Percentiles rank a stretch among this genome's conserved stretches.
Evolutionary conservation across 2,888 invertebrate genomes (phyloP).

Genomic region (Clitarchus hookeri): DNA sequence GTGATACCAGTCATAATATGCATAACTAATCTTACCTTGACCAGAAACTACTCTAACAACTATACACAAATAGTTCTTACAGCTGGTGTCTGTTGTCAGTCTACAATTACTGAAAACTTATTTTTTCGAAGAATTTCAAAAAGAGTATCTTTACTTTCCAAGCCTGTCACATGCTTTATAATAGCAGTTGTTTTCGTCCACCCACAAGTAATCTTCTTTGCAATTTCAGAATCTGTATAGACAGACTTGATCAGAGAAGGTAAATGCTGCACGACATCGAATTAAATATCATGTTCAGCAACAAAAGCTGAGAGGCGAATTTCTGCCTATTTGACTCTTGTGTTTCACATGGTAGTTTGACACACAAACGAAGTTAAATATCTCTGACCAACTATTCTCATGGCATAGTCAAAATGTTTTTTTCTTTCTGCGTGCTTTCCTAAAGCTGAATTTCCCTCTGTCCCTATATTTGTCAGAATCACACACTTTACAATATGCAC

Average conservation of each 20-base stretch:
- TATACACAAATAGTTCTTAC: constrained; percentile 45
- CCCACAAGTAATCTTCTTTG: constrained; percentile 40
- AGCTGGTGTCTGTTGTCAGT: constrained; percentile 47
- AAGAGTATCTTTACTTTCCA: constrained; percentile 38
- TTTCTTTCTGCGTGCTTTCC: background rate
- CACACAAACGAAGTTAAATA: background rate
- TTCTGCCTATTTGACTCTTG: constrained; percentile 40
- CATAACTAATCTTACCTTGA: constrained; percentile 29
- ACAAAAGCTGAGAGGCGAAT: constrained; percentile 44
- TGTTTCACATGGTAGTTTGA: constrained; percentile 2
- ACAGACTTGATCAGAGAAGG: constrained; percentile 40
- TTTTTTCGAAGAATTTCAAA: constrained; percentile 38
- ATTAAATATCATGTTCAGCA: constrained; percentile 42
- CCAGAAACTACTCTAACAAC: constrained; percentile 40
- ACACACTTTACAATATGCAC: no score
- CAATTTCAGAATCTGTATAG: constrained; percentile 44
- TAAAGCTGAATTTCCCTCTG: no score
- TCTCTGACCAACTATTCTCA: background rate
- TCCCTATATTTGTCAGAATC: no score
- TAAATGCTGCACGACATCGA: constrained; percentile 43
- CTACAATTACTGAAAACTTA: constrained; percentile 43
- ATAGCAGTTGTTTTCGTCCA: constrained; percentile 44
- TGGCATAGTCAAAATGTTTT: background rate
- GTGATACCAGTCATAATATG: constrained; percentile 44
- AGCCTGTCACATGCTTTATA: constrained; percentile 42